A percentile compares a stretch with the other conserved stretches of the same genome.
Evolutionary conservation across 2,888 invertebrate genomes (phyloP).

Genomic region (Aporophyla nigra): DNA sequence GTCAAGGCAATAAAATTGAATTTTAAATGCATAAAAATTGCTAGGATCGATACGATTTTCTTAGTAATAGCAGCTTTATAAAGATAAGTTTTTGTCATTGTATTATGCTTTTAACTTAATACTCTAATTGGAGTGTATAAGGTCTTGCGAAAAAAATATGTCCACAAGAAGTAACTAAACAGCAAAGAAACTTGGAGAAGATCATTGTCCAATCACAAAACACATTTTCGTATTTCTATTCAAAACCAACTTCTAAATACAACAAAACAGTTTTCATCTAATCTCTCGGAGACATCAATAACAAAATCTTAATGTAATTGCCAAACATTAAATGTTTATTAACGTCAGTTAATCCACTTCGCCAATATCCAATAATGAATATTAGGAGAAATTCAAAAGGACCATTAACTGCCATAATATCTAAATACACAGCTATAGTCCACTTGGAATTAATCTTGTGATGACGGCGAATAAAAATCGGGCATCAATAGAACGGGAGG

Average conservation of each 20-base stretch:
- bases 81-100: too few species aligned
- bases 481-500: conserved; percentile 74
- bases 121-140: too few species aligned
- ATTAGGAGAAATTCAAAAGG: conserved; percentile 65
- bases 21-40: too few species aligned
- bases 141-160: too few species aligned
- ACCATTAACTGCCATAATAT: conserved; percentile 62
- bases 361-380: conserved; percentile 64
- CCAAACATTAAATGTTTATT: conserved; percentile 52
- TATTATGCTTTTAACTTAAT: too few species aligned
- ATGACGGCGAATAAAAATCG: conserved; percentile 74
- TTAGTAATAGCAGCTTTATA: too few species aligned
- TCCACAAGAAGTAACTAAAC: too few species aligned
- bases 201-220: conserved; percentile 8
- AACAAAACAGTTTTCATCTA: conserved; percentile 14
- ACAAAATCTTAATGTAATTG: conserved; percentile 53
- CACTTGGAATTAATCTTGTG: conserved; percentile 72
- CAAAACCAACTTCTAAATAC: conserved; percentile 10
- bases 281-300: conserved; percentile 31
- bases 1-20: too few species aligned
- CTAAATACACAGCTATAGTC: conserved; percentile 63
- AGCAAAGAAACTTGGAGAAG: background rate
- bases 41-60: too few species aligned
- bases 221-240: background rate
- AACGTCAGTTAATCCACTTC: conserved; percentile 60